Evolutionary conservation across 2,797 vertebrate genomes (phyloP), one percentile per base, ranked within the genome.

Genomic region (Threskiornis aethiopicus): DNA sequence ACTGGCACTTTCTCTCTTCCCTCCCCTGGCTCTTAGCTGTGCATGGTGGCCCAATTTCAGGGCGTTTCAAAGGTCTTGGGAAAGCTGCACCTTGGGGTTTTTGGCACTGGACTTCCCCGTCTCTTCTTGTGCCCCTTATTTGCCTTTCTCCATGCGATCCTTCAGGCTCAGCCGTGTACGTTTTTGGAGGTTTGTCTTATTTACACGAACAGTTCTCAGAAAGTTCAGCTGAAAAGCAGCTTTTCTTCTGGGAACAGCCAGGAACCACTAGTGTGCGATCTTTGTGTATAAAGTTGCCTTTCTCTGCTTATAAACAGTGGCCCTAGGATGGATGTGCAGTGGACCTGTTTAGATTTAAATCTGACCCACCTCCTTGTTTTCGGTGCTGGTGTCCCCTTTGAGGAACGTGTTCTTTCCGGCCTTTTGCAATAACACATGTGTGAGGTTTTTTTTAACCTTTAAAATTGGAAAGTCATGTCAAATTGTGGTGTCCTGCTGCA

Each of bases 261-360:
- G 90, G 91, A 91, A 72, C 71, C 44, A 39, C 83, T 66, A 62
- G 80, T 65, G 46, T 75, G 64, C 61, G 67, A 96, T 72, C 93
- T 95, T 92, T 84, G 72, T 96, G 62, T 96, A 92, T 97, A 95
- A 96, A 97, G 92, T 96, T 96, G 75, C 77, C 95, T 97, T 96
- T 92, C 87, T 95, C 67, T 93, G 42, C 96, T 93, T 97, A 94
- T 96, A 96, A 97, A 96, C 90, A 84, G 90, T 85, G 85, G 83
- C 92, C 64, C 28, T 49, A 80, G 96, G 89, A 94, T 96, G 95
- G 85, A 96, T 97, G 97, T 97, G 96, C 3, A 42, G 84, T 89
- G 84, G 87, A 49, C 89, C 91, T 96, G 95, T 96, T 96, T 96
- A 80, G 94, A 92, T 97, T 96, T 93, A 52, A 90, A 84, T 82